Evolutionary conservation across 2,113 vertebrate genomes (phyloP), one percentile per base, ranked within the genome.

Genomic region (Parus major): DNA sequence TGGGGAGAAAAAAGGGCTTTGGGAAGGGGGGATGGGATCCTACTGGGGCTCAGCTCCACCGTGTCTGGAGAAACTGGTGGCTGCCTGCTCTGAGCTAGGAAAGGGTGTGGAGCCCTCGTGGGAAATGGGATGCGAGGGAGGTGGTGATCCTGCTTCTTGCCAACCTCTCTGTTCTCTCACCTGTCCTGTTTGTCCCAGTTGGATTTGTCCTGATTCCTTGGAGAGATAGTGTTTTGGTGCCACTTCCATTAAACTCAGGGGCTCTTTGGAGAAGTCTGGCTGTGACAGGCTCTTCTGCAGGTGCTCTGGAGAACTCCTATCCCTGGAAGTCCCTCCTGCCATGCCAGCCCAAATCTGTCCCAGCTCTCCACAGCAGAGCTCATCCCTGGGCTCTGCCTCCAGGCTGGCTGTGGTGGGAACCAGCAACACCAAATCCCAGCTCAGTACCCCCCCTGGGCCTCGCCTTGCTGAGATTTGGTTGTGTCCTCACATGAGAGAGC

Each of bases 221-320:
- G 35, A 27, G 33, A 31, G 14, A 33, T 4, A 16, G 16, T 25
- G 12, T 52, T 39, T 31, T 15, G 12, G 41, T 13, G 7, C 19
- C 3, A 9, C 16, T 31, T 33, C 16, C 12, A 0, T 61, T 22
- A 4, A 53, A 27, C 14, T 1, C 0, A 1, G 25, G 6, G 18
- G 13, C 10, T 59, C 22, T n/a, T 27, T 1, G 8, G n/a, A 7
- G 5, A 36, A 39, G 33, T 60, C 31, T 60, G 47, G 41, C 25
- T 81, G 63, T 68, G 64, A 22, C 3, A 3, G 39, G 39, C 39
- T 39, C 39, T 39, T 39, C 39, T 39, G 29, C 29, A 76, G 24
- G 18, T 53, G 20, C 35, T 63, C 75, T 61, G 47, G 17, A 41
- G n/a, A 42, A 2, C 8, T 72, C 35, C 31, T 55, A 2, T 55